Evolutionary conservation across 2,797 vertebrate species (phyloP).

Genomic region (Anomalospiza imberbis): DNA sequence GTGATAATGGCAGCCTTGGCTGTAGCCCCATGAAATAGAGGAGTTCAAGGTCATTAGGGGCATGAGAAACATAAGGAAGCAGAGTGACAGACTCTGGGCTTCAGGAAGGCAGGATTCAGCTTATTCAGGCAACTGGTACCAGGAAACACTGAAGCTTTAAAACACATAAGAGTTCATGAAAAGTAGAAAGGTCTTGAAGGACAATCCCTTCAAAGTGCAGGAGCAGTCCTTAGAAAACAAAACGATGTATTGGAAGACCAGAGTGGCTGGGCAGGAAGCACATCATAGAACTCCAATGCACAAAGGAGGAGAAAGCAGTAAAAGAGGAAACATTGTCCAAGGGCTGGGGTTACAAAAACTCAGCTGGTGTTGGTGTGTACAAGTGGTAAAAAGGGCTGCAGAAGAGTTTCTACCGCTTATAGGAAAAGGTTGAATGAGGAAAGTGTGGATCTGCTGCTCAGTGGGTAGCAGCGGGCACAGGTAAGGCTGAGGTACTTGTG

Average conservation of each 20-base stretch:
- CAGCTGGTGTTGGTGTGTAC: fast-evolving
- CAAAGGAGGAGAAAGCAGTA: neutral
- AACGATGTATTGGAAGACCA: neutral
- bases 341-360: neutral
- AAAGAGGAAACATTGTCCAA: neutral
- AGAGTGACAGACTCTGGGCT: neutral
- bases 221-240: neutral
- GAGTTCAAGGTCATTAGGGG: neutral
- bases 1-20: neutral
- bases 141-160: neutral
- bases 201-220: neutral
- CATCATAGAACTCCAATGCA: neutral
- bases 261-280: neutral
- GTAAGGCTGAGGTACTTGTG: neutral
- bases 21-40: neutral
- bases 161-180: neutral
- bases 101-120: neutral
- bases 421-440: neutral
- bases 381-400: neutral
- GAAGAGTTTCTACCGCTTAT: neutral
- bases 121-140: neutral
- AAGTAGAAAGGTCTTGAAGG: neutral
- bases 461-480: neutral
- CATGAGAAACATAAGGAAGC: neutral
- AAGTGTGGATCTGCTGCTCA: neutral